These are phyloP conservation scores for Ariopsis seemanni DNA, from an alignment of 2,113 vertebrate species.

Conservation along the genomic window DNA sequence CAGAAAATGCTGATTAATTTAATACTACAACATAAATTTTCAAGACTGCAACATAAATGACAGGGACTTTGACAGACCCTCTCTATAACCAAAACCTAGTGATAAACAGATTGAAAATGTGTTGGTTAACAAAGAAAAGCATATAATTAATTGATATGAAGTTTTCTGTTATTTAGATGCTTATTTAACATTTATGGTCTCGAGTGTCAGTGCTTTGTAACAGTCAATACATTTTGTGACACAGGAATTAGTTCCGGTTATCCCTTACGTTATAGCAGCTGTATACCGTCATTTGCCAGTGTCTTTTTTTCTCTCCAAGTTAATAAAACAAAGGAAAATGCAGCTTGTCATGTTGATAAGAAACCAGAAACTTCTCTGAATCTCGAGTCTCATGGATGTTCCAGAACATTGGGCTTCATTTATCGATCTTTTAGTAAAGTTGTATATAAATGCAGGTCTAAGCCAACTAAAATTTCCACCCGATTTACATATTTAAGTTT, in stretches of 20 bases:
- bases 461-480: not conserved
- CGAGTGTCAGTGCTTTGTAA: not conserved
- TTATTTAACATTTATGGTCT: not conserved
- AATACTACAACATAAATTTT: not conserved
- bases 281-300: not conserved
- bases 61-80: not conserved
- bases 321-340: not conserved
- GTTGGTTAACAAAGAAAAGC: not conserved
- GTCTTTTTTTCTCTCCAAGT: not conserved
- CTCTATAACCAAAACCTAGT: not conserved
- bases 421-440: not conserved
- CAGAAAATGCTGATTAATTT: not conserved
- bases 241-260: not conserved
- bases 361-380: not conserved
- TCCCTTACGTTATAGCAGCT: not conserved
- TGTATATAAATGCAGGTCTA: not conserved
- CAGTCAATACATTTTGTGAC: not conserved
- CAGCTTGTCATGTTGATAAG: not conserved
- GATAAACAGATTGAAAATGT: not conserved
- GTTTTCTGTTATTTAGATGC: not conserved
- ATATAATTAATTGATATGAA: too few species aligned
- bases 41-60: not conserved
- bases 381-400: not conserved
- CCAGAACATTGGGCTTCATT: not conserved
- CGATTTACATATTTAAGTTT: not conserved